Base-by-base conservation (phyloP, 1,140 invertebrate genomes). In the Galendromus occidentalis region DNA sequence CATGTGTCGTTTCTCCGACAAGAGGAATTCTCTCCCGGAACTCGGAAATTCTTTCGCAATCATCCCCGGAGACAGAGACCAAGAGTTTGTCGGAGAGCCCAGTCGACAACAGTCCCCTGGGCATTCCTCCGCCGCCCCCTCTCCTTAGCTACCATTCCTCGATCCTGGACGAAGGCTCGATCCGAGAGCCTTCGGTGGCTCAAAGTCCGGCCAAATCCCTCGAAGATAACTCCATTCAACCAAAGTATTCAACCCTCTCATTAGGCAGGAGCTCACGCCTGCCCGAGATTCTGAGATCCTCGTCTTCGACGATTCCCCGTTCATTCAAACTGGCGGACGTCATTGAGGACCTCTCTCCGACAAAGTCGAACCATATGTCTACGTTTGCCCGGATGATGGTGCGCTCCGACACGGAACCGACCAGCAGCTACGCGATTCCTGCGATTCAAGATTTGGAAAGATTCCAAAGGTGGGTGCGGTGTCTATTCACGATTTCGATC, bases 21-120 rank as follows among this genome's bases (percentile, higher is more conserved):
- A 25, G 51, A 17, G 51, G 51, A 29, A 59, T 59, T 25, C 51
- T 59, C 17, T 59, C 51, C 33, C 14, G 51, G 25, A 59, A 59
- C 20, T 59, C 51, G 51, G 51, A 59, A 25, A 59, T 59, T 25
- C 51, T 59, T 59, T 59, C 51, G 33, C 51, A 59, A 22, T 59
- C 51, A 25, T 59, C 51, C 25, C 51, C 51, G 12, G 51, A 59
- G 25, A 59, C 51, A 25, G 51, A 59, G 51, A 22, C 51, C 4
- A 59, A 59, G 51, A 59, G 51, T 25, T 59, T 59, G 51, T 59
- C 51, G 33, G 51, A 59, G 51, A 59, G 51, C 33, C 51, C 51
- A 17, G 51, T 59, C 51, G 51, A 59, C 51, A 59, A 59, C 33
- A 59, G 51, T 59, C 51, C 51, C 20, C 22, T 59, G 51, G 51